Conservation (phyloP, 2,797 vertebrate species). For the Thamnophis elegans region DNA sequence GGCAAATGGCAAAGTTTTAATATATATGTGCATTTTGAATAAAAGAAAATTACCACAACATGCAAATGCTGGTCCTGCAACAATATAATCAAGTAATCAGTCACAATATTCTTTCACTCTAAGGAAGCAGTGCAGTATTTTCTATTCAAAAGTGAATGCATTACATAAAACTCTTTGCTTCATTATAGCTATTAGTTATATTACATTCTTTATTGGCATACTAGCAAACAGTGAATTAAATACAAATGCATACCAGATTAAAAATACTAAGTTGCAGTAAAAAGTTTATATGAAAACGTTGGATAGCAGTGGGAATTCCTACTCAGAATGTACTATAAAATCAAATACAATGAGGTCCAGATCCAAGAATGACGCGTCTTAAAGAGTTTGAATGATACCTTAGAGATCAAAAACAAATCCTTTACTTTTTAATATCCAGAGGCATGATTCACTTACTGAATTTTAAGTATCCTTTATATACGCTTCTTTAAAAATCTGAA, state of each 20-base stretch:
- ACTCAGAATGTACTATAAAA: not conserved
- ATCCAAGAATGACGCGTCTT: not conserved
- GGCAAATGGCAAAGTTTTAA: not conserved
- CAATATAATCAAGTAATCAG: slow-evolving; percentile 38
- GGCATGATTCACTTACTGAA: not conserved
- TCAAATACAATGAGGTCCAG: not conserved
- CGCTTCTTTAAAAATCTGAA: slow-evolving; percentile 10
- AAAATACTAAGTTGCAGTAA: slow-evolving; percentile 47
- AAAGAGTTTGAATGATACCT: not conserved
- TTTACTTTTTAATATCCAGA: not conserved
- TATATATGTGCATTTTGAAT: not conserved
- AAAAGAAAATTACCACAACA: not conserved
- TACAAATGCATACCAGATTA: slow-evolving; percentile 43
- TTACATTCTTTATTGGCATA: slow-evolving; percentile 32
- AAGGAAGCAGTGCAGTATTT: slow-evolving; percentile 22
- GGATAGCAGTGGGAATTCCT: not conserved
- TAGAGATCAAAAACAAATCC: not conserved
- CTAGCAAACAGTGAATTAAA: slow-evolving; percentile 38
- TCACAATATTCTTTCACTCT: slow-evolving; percentile 45
- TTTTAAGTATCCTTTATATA: not conserved
- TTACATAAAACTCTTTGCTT: slow-evolving; percentile 35
- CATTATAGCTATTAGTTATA: slow-evolving; percentile 34
- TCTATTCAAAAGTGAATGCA: slow-evolving; percentile 29
- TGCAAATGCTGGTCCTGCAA: not conserved
- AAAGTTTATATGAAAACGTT: not conserved